phyloP scores from a whole-genome alignment of 2,888 invertebrate species.

The Deilephila porcellus region DNA sequence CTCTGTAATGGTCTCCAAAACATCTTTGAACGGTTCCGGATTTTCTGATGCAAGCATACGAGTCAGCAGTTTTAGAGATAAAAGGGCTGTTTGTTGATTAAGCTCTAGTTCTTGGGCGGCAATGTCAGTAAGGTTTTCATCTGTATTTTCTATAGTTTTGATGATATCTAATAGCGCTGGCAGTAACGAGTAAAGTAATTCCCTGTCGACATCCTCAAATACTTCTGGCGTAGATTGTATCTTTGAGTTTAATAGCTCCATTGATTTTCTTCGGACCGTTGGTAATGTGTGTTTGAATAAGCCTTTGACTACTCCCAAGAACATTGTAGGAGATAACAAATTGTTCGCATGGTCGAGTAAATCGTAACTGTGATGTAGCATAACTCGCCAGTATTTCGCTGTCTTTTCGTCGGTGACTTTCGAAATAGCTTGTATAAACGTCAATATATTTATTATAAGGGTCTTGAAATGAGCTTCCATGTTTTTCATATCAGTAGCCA shows the following conservation, averaged over 20 bases:
- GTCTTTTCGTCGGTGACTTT: conserved; percentile 86
- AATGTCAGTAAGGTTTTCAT: conserved; percentile 57
- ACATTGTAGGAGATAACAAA: conserved; percentile 91
- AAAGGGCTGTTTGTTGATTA: conserved; percentile 92
- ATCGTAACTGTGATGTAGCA: conserved; percentile 91
- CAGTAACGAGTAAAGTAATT: conserved; percentile 84
- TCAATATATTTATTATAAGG: conserved; percentile 88
- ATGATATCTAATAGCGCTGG: conserved; percentile 86
- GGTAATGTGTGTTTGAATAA: conserved; percentile 89
- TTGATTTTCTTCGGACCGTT: conserved; percentile 90
- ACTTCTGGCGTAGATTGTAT: conserved; percentile 88
- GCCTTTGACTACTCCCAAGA: conserved; percentile 90
- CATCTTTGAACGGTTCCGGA: conserved; percentile 88
- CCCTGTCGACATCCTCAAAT: conserved; percentile 80
- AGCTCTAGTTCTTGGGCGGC: conserved; percentile 86
- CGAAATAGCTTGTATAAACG: conserved; percentile 87
- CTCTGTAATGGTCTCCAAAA: conserved; percentile 88
- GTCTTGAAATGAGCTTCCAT: conserved; percentile 88
- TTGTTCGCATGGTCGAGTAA: conserved; percentile 92
- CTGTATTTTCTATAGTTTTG: conserved; percentile 75
- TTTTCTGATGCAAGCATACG: conserved; percentile 88
- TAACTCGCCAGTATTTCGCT: conserved; percentile 92
- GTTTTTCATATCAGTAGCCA: conserved; percentile 71
- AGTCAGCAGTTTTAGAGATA: conserved; percentile 93
- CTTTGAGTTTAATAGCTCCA: conserved; percentile 94